Percentiles rank a stretch among this genome's conserved stretches.
Evolutionary conservation across 2,888 invertebrate species (phyloP).

Genomic region (Phlogophora meticulosa): DNA sequence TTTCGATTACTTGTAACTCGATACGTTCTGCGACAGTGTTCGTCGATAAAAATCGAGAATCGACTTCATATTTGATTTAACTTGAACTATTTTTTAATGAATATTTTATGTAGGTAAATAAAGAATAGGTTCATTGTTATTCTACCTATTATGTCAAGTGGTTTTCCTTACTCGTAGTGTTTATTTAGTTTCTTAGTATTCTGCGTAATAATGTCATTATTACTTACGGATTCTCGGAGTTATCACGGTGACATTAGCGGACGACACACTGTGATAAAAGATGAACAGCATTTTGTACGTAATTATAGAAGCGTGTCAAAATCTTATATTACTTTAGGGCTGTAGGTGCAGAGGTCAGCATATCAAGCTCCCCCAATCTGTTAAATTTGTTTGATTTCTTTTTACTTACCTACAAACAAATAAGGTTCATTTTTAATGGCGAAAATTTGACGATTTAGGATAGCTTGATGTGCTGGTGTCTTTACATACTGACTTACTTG

Average conservation of each 20-base stretch:
- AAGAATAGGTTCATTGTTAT: slow-evolving; percentile 1
- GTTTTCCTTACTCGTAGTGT: slow-evolving; percentile 41
- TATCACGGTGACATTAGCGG: slow-evolving; percentile 55
- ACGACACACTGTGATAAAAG: slow-evolving; percentile 23
- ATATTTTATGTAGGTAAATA: not conserved
- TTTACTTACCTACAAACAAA: too few relatives aligned
- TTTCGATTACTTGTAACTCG: slow-evolving; percentile 1
- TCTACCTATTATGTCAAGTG: slow-evolving; percentile 4
- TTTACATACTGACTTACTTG: too few relatives aligned
- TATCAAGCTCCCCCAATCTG: too few relatives aligned
- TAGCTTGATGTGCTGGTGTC: too few relatives aligned
- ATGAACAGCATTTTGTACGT: slow-evolving; percentile 4
- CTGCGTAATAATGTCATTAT: slow-evolving; percentile 15
- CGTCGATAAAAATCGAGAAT: not conserved
- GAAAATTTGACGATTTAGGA: too few relatives aligned
- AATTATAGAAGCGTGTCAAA: too few relatives aligned
- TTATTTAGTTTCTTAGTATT: slow-evolving; percentile 23
- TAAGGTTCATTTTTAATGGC: too few relatives aligned
- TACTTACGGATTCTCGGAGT: slow-evolving; percentile 29
- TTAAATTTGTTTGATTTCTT: too few relatives aligned
- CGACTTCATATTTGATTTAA: not conserved
- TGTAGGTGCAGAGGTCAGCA: too few relatives aligned
- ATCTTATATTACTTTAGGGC: too few relatives aligned
- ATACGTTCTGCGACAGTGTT: not conserved
- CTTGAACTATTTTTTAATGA: not conserved